Evolutionary conservation across 2,888 invertebrate species (phyloP).

Genomic region (Synanthedon formicaeformis): DNA sequence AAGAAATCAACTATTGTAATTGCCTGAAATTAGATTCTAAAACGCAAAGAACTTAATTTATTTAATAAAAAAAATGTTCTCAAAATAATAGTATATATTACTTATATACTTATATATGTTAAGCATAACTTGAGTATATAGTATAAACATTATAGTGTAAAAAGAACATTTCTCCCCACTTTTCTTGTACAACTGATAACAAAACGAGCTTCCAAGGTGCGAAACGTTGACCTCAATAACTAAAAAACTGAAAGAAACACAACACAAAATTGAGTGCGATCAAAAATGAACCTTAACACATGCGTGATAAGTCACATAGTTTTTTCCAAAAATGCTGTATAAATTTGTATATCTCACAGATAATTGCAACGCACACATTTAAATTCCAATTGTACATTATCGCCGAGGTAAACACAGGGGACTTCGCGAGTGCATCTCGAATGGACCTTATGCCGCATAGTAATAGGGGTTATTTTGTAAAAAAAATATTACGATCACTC

Average conservation of each 20-base stretch:
- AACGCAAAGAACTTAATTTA: too few species aligned
- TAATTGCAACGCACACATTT: conserved; percentile 5
- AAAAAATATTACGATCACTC: neutral
- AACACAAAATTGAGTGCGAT: conserved; percentile 1
- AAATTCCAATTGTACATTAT: conserved; percentile 10
- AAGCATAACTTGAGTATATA: too few species aligned
- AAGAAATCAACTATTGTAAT: too few species aligned
- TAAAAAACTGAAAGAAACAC: conserved; percentile 6
- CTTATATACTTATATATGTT: too few species aligned
- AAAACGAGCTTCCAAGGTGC: conserved; percentile 52
- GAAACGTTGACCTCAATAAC: conserved; percentile 55
- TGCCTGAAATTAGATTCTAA: too few species aligned
- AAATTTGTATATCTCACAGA: conserved; percentile 3
- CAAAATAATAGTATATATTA: too few species aligned
- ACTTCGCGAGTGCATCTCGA: neutral
- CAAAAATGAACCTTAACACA: conserved; percentile 13
- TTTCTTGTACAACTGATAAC: conserved; percentile 52
- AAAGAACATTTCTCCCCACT: conserved; percentile 26
- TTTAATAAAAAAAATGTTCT: too few species aligned
- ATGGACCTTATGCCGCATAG: neutral
- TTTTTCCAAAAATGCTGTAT: neutral
- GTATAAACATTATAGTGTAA: too few species aligned
- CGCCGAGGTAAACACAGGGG: conserved; percentile 6
- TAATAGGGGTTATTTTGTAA: neutral
- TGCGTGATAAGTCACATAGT: neutral